Evolutionary conservation across 2,113 vertebrate genomes (phyloP).

Genomic region (Mirza zaza): DNA sequence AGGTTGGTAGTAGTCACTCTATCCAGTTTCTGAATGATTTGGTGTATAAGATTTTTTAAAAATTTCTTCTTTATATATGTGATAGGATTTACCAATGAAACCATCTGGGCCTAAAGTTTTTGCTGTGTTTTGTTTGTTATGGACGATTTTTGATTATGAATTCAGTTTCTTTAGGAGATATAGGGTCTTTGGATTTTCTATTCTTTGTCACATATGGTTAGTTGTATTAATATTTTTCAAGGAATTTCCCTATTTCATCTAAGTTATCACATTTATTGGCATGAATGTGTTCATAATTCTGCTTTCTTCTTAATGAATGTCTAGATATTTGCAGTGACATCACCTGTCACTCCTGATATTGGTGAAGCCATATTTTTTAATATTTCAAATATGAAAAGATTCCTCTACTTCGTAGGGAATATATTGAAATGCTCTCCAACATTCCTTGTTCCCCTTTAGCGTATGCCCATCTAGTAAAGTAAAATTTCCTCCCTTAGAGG

Average conservation of each 20-base stretch:
- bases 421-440: too few relatives aligned
- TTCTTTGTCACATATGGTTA: neutral
- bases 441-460: neutral
- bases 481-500: neutral
- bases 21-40: neutral
- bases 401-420: neutral
- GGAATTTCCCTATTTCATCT: neutral
- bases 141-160: neutral
- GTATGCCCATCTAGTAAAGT: accelerated
- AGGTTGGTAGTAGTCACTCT: neutral
- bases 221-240: neutral
- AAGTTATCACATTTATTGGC: neutral
- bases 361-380: neutral
- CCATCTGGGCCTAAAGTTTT: neutral
- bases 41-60: neutral
- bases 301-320: neutral
- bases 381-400: neutral
- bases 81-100: neutral
- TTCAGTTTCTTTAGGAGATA: neutral
- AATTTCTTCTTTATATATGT: neutral
- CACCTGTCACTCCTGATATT: neutral
- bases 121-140: too few relatives aligned
- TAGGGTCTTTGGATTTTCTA: neutral
- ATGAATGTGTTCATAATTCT: neutral
- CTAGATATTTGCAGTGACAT: neutral